Evolutionary conservation across 2,113 vertebrate species (phyloP), one percentile per base, ranked within the genome.

Genomic region (Microtus richardsoni): DNA sequence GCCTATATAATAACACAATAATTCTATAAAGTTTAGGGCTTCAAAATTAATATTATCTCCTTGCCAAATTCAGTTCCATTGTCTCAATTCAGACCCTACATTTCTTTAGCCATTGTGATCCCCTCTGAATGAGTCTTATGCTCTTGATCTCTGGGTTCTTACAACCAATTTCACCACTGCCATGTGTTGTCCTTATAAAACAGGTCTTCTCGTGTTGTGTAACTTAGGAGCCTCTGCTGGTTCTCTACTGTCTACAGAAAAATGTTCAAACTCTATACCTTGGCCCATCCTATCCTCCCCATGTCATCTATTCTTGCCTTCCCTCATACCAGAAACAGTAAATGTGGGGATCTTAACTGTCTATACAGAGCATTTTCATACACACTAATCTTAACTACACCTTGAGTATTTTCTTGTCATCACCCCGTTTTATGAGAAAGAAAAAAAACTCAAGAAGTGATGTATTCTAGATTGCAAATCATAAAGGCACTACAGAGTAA

Each of bases 171-270:
- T 94, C 49, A 87, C n/a, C 82, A 89, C 19, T 22, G 47, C 39
- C 93, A 90, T 54, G 64, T 93, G 64, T 92, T 73, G 93, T 1
- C 75, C 74, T 97, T 89, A 62, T 73, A 93, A 94, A 96, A 94
- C 5, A 84, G 22, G 82, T 54, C 92, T 90, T 44, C 75, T 96
- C 95, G 39, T 5, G 39, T 82, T 93, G 89, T 39, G 36, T 3
- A 44, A 19, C 24, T 66, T 62, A 68, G 74, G 90, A 89, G 87
- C 36, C 88, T 96, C 74, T 97, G 78, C 94, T 66, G 80, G 52
- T 58, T 71, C 95, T 94, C 96, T 44, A 39, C 90, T 70, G 66
- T 70, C 93, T 47, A 64, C 5, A 82, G 58, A 95, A 94, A 73
- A 91, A 95, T 94, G 90, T 91, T 66, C 73, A 92, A 91, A 92